These are phyloP conservation scores for Pseudomyrmex sp. DNA, from an alignment of 1,140 invertebrate genomes.

Conservation along the genomic window DNA sequence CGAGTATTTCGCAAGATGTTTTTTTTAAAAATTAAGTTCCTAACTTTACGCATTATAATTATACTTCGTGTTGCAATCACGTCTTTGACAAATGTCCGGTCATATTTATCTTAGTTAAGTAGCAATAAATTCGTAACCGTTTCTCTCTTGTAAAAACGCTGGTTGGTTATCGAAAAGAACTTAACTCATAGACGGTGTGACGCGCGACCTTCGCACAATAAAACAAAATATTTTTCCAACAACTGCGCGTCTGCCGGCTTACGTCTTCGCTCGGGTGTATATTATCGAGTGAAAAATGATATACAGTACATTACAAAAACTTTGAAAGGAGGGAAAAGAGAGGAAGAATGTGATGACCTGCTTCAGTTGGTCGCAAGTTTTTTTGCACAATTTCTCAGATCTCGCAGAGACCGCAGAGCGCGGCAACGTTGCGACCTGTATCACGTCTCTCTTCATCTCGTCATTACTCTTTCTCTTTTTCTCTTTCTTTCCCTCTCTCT, in stretches of 20 bases:
- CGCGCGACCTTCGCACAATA: no score
- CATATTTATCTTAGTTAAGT: no score
- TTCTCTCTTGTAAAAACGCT: no score
- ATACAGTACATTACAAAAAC: background rate
- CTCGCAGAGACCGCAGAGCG: constrained; percentile 64
- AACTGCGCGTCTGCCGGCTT: background rate
- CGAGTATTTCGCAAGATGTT: no score
- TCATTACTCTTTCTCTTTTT: constrained; percentile 27
- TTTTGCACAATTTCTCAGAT: constrained; percentile 68
- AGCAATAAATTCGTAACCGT: no score
- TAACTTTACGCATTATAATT: no score
- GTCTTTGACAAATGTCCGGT: no score
- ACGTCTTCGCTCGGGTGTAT: background rate
- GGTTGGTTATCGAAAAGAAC: no score
- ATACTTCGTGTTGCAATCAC: no score
- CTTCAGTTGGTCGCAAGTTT: constrained; percentile 64
- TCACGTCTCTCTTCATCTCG: constrained; percentile 53
- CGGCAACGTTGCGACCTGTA: constrained; percentile 79
- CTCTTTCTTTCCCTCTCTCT: constrained; percentile 35
- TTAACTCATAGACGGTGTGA: no score
- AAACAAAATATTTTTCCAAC: no score
- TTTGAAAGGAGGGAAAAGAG: constrained; percentile 46
- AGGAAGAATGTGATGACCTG: constrained; percentile 63
- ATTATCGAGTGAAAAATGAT: background rate
- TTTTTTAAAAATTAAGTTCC: no score